Evolutionary conservation across 2,888 invertebrate genomes (phyloP), one percentile per base, ranked within the genome.

Genomic region (Cephus spinipes): DNA sequence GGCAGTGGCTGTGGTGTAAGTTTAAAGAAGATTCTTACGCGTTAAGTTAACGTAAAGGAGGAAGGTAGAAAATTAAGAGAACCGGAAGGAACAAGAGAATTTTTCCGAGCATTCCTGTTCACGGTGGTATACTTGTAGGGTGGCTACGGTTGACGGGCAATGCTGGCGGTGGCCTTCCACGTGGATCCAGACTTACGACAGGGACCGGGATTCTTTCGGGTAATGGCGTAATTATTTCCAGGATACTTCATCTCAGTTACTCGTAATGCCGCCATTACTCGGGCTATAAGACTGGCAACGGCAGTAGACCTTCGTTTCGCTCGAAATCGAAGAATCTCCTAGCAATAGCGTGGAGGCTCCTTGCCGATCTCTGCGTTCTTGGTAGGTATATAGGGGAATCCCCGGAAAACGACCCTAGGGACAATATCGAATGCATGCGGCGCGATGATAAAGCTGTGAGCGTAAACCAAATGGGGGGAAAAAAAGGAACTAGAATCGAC

Each of bases 211-310:
- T 55, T 55, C 55, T 15, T 55, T 69, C n/a, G 15, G 36, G 75
- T 76, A 68, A 77, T 75, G 76, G 68, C n/a, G 77, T 75, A 77
- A 77, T 77, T 77, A 77, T 75, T 77, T 77, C 76, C 69, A 35
- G 30, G 71, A 68, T 76, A 55, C 73, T 77, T 68, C 32, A 34
- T 33, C 35, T 77, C 77, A 31, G 77, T 77, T 77, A 77, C 68
- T 31, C 77, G 40, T 76, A 77, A 77, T 77, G 75, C 76, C 68
- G 68, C 75, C 35, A 68, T 68, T 68, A 75, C 30, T 68, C 75
- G 68, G n/a, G 32, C 23, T 30, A 15, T 71, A 71, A 32, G 31
- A n/a, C 55, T 1, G 55, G 55, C 9, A 23, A 55, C 23, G 55
- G 55, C 55, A 55, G 23, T 55, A 9, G 71, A 71, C 71, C 55